A percentile compares a stretch with the other conserved stretches of the same genome.
Conservation (phyloP, 2,113 vertebrate species). For the Talpa occidentalis region DNA sequence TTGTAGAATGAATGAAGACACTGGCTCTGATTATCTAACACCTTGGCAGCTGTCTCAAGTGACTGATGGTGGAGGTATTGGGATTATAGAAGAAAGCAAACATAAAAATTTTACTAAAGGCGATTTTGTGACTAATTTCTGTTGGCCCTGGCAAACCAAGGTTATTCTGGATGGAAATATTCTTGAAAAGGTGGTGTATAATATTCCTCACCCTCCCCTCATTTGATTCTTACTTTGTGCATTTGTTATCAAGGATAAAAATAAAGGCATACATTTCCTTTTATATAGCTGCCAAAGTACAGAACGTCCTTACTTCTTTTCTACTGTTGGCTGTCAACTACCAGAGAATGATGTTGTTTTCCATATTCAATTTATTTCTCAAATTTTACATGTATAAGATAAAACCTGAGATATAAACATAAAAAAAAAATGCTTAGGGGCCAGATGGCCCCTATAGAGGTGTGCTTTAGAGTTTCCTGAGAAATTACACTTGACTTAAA, state of each 20-base stretch:
- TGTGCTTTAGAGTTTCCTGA: conserved; percentile 32
- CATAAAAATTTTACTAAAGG: conserved; percentile 82
- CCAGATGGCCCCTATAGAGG: background rate
- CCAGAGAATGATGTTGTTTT: background rate
- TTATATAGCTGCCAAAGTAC: conserved; percentile 22
- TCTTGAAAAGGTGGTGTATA: conserved; percentile 91
- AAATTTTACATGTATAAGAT: background rate
- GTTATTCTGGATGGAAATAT: conserved; percentile 88
- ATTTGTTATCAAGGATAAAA: background rate
- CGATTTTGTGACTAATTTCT: conserved; percentile 92
- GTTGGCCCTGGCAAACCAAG: conserved; percentile 95
- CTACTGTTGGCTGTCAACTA: background rate
- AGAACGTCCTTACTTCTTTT: conserved; percentile 32
- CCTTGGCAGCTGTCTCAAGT: conserved; percentile 92
- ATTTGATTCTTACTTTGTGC: background rate
- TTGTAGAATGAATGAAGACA: conserved; percentile 96
- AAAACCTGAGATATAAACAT: conserved; percentile 39
- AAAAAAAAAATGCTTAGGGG: conserved; percentile 22
- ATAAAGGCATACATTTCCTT: conserved; percentile 45
- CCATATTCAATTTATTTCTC: conserved; percentile 38
- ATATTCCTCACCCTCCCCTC: background rate
- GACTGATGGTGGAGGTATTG: conserved; percentile 93
- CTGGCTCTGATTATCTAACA: conserved; percentile 89
- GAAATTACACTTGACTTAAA: conserved; percentile 27
- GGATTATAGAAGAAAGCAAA: conserved; percentile 92